These are phyloP conservation scores for Syndactyla subalaris DNA, from an alignment of 2,797 vertebrate genomes.

Conservation along the genomic window DNA sequence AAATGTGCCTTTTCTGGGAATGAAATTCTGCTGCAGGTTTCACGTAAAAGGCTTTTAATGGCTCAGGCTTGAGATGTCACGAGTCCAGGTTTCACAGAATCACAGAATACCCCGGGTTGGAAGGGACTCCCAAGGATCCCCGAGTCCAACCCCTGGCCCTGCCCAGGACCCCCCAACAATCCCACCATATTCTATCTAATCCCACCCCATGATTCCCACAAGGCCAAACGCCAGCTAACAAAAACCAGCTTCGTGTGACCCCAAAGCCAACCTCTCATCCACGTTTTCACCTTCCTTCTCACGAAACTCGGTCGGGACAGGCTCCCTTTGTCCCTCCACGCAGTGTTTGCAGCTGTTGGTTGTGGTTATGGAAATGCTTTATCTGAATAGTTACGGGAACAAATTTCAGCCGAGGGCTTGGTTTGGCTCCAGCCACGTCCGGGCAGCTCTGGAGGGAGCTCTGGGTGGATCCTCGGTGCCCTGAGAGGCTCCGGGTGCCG, in stretches of 20 bases:
- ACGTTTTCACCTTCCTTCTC: neutral
- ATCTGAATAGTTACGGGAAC: neutral
- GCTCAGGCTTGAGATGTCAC: rapidly evolving
- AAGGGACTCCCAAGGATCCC: neutral
- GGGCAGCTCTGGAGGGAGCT: neutral
- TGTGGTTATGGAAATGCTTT: neutral
- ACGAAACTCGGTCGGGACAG: neutral
- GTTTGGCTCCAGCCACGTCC: neutral
- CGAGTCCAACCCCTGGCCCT: rapidly evolving
- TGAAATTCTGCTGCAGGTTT: neutral
- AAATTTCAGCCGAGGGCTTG: neutral
- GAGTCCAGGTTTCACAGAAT: neutral
- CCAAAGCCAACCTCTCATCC: neutral
- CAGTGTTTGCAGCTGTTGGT: neutral
- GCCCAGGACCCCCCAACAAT: neutral
- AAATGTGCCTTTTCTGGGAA: too few relatives aligned
- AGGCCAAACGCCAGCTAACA: neutral
- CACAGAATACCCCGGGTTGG: neutral
- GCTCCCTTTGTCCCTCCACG: neutral
- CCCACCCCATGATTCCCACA: neutral
- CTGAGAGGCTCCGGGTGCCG: neutral
- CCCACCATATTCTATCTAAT: neutral
- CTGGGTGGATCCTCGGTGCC: neutral
- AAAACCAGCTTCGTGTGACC: neutral
- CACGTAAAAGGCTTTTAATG: neutral